phyloP scores from a whole-genome alignment of 2,797 vertebrate species.

The Mus spretus region DNA sequence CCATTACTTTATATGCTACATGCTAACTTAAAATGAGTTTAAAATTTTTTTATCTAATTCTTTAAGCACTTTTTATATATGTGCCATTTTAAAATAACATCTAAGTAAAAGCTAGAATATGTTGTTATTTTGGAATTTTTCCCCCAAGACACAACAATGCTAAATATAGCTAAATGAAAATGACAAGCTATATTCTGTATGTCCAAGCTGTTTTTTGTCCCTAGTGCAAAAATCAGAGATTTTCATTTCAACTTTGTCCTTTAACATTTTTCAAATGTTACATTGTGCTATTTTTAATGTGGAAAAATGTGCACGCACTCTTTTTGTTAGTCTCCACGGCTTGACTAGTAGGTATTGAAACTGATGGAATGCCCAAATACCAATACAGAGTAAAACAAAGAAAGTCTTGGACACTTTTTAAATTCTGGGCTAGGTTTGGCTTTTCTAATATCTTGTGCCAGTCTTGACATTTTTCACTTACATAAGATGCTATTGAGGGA shows the following conservation, averaged over 20 bases:
- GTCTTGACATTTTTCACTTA: not conserved
- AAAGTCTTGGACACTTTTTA: not conserved
- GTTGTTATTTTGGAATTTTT: constrained; percentile 66
- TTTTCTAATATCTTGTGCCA: constrained; percentile 12
- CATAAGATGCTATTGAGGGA: not conserved
- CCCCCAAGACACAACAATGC: constrained; percentile 50
- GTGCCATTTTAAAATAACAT: constrained; percentile 65
- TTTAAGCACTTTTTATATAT: constrained; percentile 47
- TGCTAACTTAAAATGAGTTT: not conserved
- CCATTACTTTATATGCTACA: not conserved
- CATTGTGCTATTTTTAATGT: constrained; percentile 73
- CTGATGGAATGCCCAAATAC: constrained; percentile 48
- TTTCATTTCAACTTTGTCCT: constrained; percentile 79
- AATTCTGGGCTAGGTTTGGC: not conserved
- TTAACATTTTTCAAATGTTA: constrained; percentile 81
- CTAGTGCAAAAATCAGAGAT: constrained; percentile 69
- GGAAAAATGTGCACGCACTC: constrained; percentile 53
- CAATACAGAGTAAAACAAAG: constrained; percentile 34
- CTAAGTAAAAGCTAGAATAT: constrained; percentile 70
- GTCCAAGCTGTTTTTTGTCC: constrained; percentile 73
- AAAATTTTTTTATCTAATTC: not conserved
- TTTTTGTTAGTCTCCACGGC: constrained; percentile 48
- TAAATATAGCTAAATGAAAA: constrained; percentile 75
- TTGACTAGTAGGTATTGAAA: constrained; percentile 46
- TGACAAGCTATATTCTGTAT: constrained; percentile 68